Base-by-base conservation (phyloP, 1,140 invertebrate genomes). In the Trachymyrmex septentrionalis region DNA sequence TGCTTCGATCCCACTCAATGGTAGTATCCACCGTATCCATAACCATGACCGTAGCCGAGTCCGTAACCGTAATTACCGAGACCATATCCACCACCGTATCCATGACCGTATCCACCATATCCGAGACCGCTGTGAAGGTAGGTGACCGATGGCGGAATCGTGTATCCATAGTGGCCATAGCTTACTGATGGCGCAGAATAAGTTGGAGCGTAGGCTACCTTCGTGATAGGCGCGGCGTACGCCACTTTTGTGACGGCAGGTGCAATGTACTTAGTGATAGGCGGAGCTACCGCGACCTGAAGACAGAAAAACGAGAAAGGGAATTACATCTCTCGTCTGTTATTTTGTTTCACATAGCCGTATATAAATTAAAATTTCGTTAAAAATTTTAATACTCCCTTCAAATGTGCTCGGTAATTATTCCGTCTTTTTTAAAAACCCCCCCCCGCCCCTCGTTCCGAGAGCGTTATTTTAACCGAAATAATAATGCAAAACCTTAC, bases 221-320 rank as follows among this genome's bases (percentile, higher is more conserved):
- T 86, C 5, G 88, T 73, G 67, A 91, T 30, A 38, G 93, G 92
- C 19, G 92, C 27, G 48, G 86, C 16, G 73, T 93, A 93, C 2
- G 85, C 90, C 4, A 91, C 50, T 77, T 93, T 92, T 1, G 87
- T 82, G 10, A 92, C 87, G 30, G 91, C 75, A 76, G 93, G 92
- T 30, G 87, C 84, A 38, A 92, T 87, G 63, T 59, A 30, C 73
- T 93, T 92, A 7, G 92, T 92, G 4, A 93, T 86, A 1, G 91
- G 61, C 55, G 92, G 91, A 63, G 93, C 90, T 30, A 92, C 86
- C 61, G 89, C 91, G 48, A 90, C 90, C 93, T 94, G 24, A 50
- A 16, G 12, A 63, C 44, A 71, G 19, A 72, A n/a, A n/a, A n/a
- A 63, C 24, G 30, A 38, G 7, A 24, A 5, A 30, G 2, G 12